phyloP scores from a whole-genome alignment of 2,113 vertebrate species.

The Oxyruncus cristatus region DNA sequence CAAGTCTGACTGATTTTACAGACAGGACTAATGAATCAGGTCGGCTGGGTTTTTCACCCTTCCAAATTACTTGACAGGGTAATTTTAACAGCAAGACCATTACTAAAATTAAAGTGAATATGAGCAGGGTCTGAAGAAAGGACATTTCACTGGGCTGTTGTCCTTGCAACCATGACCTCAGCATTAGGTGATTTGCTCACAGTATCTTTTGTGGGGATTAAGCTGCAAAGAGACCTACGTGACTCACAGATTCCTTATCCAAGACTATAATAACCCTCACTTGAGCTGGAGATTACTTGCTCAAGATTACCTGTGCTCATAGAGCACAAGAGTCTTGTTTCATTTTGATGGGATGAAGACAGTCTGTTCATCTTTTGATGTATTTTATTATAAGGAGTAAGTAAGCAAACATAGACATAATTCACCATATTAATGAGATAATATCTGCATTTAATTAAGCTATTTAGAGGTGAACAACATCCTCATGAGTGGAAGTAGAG shows the following conservation, averaged over 20 bases:
- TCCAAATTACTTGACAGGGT: background rate
- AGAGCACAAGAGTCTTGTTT: background rate
- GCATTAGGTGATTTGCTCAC: background rate
- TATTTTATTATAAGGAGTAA: background rate
- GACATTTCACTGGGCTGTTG: background rate
- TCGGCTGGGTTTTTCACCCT: background rate
- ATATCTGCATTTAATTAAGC: background rate
- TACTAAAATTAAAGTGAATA: background rate
- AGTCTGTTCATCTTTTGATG: background rate
- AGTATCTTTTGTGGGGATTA: background rate
- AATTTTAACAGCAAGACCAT: background rate
- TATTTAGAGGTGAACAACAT: background rate
- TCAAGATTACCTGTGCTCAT: background rate
- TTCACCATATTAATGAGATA: background rate
- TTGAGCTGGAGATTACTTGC: background rate
- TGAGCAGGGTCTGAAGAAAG: background rate
- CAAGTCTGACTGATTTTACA: background rate
- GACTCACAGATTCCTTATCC: background rate
- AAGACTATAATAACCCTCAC: background rate
- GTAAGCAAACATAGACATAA: background rate
- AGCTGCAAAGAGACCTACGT: background rate
- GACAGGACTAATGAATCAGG: background rate
- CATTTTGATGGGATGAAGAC: background rate
- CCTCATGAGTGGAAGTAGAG: rapidly evolving
- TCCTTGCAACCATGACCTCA: background rate